Percentiles rank a stretch among this genome's conserved stretches.
Evolutionary conservation across 2,113 vertebrate species (phyloP).

Genomic region (Tauraco erythrolophus): DNA sequence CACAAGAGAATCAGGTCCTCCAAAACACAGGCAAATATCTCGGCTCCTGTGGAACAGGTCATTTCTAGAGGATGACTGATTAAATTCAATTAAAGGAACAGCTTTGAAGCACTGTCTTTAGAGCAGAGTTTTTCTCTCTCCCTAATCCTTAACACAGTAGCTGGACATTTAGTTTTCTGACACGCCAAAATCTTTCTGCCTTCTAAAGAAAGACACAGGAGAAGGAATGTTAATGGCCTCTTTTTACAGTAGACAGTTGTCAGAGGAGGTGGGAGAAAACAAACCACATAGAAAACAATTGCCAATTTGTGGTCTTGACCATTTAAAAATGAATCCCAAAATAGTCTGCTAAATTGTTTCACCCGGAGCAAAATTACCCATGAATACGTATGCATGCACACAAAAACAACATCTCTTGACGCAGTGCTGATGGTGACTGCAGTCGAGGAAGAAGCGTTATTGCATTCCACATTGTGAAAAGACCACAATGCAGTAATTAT

Average conservation of each 20-base stretch:
- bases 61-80: neutral
- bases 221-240: neutral
- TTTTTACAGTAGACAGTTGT: constrained; percentile 33
- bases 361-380: constrained; percentile 49
- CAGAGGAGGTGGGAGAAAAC: constrained; percentile 28
- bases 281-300: constrained; percentile 41
- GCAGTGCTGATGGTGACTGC: constrained; percentile 55
- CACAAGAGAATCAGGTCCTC: neutral
- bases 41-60: neutral
- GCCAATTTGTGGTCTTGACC: constrained; percentile 55
- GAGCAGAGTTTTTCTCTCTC: neutral
- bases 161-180: neutral
- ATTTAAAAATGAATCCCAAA: constrained; percentile 62
- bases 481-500: constrained; percentile 65
- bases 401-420: constrained; percentile 59
- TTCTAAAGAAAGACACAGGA: neutral
- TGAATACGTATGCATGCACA: constrained; percentile 59
- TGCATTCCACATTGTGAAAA: constrained; percentile 45
- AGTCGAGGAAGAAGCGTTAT: constrained; percentile 58
- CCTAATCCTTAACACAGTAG: neutral
- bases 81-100: neutral
- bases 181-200: neutral
- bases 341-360: constrained; percentile 61
- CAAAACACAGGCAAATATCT: neutral
- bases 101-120: neutral